These are phyloP conservation scores for Yponomeuta sedellus DNA, from an alignment of 2,888 invertebrate species.

Conservation along the genomic window DNA sequence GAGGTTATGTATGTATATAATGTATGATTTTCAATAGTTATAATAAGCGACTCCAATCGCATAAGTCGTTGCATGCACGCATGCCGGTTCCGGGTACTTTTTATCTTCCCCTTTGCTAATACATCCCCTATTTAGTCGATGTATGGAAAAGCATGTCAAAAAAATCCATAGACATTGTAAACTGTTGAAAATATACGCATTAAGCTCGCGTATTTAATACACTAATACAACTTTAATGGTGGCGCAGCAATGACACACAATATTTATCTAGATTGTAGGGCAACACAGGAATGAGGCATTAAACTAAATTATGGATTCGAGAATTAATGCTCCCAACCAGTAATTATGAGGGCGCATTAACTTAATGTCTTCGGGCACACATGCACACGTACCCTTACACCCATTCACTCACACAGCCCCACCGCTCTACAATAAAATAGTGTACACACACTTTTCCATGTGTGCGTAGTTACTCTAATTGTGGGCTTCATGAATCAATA, in stretches of 20 bases:
- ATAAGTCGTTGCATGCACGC: too few relatives aligned
- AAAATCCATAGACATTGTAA: too few relatives aligned
- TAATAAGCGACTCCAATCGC: too few relatives aligned
- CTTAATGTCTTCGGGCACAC: slow-evolving; percentile 68
- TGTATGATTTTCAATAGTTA: too few relatives aligned
- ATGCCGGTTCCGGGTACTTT: too few relatives aligned
- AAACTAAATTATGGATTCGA: slow-evolving; percentile 74
- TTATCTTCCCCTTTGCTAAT: too few relatives aligned
- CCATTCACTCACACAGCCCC: slow-evolving; percentile 20
- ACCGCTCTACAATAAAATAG: neutral
- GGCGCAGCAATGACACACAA: slow-evolving; percentile 53
- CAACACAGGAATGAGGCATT: slow-evolving; percentile 70
- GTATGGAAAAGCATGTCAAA: too few relatives aligned
- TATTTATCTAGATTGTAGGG: slow-evolving; percentile 72
- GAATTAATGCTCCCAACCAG: slow-evolving; percentile 71
- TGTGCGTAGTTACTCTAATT: neutral
- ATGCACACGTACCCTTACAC: slow-evolving; percentile 28
- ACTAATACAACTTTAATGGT: slow-evolving; percentile 52
- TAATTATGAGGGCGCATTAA: slow-evolving; percentile 75
- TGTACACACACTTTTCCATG: neutral
- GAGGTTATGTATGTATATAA: too few relatives aligned
- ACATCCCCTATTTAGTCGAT: too few relatives aligned
- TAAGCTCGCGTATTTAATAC: neutral
- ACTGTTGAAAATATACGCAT: too few relatives aligned
- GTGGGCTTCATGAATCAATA: neutral